These are phyloP conservation scores for Hafferia zeledoni DNA, from an alignment of 2,797 vertebrate species.

Conservation along the genomic window DNA sequence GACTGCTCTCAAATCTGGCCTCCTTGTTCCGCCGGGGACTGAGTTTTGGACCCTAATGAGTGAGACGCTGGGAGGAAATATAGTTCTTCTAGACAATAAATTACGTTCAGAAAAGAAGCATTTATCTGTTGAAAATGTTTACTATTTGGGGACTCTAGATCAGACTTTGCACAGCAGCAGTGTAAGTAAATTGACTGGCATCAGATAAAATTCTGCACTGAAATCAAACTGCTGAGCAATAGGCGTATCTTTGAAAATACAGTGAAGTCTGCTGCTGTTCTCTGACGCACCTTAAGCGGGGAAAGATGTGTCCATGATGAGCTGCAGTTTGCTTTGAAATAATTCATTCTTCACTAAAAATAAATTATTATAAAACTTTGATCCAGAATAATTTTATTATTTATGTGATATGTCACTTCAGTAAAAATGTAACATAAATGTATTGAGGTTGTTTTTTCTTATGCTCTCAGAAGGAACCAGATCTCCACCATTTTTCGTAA, in stretches of 20 bases:
- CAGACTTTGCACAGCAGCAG: background rate
- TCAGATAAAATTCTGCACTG: background rate
- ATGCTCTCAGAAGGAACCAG: background rate
- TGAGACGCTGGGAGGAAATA: conserved; percentile 4
- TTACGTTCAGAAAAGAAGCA: conserved; percentile 21
- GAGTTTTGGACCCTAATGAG: conserved; percentile 16
- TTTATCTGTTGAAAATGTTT: background rate
- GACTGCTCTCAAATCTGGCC: conserved; percentile 34
- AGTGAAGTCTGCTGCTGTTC: background rate
- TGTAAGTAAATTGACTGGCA: background rate
- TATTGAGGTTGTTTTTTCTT: background rate
- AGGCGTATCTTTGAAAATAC: background rate
- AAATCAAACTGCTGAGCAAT: background rate
- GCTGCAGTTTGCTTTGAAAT: conserved; percentile 10
- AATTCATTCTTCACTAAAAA: background rate
- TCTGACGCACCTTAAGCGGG: background rate
- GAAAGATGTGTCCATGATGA: background rate
- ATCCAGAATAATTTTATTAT: conserved; percentile 18
- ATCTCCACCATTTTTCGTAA: conserved; percentile 7
- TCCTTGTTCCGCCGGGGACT: background rate
- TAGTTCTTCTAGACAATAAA: background rate
- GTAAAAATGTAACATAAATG: conserved; percentile 12
- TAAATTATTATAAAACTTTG: conserved; percentile 14
- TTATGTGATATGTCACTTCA: conserved; percentile 13
- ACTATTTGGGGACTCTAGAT: background rate